Percentiles rank a stretch among this genome's conserved stretches.
phyloP scores from a whole-genome alignment of 2,888 invertebrate genomes.

The Ametastegia equiseti region DNA sequence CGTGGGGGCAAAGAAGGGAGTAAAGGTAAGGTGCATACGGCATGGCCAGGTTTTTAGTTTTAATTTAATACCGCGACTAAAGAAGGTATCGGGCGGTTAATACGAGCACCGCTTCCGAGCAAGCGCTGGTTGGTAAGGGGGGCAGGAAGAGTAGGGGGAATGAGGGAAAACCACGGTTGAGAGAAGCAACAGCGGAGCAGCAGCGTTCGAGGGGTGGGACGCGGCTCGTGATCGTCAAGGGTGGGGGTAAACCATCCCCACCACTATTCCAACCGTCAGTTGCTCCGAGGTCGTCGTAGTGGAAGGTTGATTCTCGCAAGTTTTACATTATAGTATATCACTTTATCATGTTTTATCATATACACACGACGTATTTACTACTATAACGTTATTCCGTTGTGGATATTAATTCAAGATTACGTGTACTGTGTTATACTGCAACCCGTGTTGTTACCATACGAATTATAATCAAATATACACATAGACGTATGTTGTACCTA shows the following conservation, averaged over 20 bases:
- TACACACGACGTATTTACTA: background rate
- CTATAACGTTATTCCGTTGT: background rate
- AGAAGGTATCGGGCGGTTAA: constrained; percentile 75
- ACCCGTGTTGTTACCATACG: background rate
- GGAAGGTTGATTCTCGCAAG: constrained; percentile 57
- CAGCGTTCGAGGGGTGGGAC: constrained; percentile 45
- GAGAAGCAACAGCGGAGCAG: constrained; percentile 43
- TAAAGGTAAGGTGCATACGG: no score
- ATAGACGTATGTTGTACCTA: no score
- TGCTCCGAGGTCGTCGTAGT: constrained; percentile 67
- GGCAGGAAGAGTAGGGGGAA: no score
- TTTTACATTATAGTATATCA: constrained; percentile 11
- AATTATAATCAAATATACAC: background rate
- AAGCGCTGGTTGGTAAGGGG: no score
- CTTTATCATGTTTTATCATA: constrained; percentile 33
- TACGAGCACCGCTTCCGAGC: constrained; percentile 62
- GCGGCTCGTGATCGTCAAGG: background rate
- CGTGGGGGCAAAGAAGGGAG: no score
- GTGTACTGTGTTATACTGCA: background rate
- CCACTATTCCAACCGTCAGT: constrained; percentile 68
- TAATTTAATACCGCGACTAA: constrained; percentile 59
- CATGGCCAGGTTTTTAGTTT: constrained; percentile 45
- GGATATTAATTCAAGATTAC: background rate
- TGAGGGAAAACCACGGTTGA: constrained; percentile 47
- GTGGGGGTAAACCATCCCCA: constrained; percentile 64